phyloP scores from a whole-genome alignment of 1,140 invertebrate genomes.

The Helicoverpa zea region DNA sequence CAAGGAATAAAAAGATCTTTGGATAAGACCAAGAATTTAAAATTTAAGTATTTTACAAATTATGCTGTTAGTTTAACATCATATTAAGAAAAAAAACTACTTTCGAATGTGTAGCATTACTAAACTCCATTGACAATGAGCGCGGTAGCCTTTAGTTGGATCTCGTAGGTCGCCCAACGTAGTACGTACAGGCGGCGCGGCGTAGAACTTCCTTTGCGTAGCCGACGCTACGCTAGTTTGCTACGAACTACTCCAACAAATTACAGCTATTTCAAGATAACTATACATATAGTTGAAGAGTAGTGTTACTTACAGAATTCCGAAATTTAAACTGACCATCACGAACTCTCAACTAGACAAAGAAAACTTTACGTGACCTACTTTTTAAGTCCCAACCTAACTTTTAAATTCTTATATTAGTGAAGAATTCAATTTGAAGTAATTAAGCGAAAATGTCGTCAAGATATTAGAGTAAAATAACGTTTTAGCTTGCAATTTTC shows the following conservation, averaged over 20 bases:
- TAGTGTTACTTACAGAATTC: not conserved
- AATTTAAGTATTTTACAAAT: too few species aligned
- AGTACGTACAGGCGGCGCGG: not conserved
- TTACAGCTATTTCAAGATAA: not conserved
- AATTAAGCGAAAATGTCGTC: conserved; percentile 31
- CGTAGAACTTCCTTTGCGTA: conserved; percentile 22
- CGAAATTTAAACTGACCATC: not conserved
- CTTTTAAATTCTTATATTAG: not conserved
- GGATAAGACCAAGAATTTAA: too few species aligned
- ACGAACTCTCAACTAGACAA: not conserved
- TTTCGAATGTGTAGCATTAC: too few species aligned
- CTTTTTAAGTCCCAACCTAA: not conserved
- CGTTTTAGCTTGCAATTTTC: conserved; percentile 38
- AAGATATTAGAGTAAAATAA: conserved; percentile 8
- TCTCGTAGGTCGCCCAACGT: not conserved
- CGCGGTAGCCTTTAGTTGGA: not conserved
- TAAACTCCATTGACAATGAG: too few species aligned
- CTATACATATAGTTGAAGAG: not conserved
- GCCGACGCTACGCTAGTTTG: not conserved
- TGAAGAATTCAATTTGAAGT: conserved; percentile 12
- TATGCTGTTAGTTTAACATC: not conserved
- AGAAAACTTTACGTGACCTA: too few species aligned
- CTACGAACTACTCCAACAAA: conserved; percentile 18
- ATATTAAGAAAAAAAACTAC: too few species aligned
- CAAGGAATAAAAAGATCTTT: too few species aligned